Conservation (phyloP, 2,113 vertebrate species). For the Eubucco bourcierii region DNA sequence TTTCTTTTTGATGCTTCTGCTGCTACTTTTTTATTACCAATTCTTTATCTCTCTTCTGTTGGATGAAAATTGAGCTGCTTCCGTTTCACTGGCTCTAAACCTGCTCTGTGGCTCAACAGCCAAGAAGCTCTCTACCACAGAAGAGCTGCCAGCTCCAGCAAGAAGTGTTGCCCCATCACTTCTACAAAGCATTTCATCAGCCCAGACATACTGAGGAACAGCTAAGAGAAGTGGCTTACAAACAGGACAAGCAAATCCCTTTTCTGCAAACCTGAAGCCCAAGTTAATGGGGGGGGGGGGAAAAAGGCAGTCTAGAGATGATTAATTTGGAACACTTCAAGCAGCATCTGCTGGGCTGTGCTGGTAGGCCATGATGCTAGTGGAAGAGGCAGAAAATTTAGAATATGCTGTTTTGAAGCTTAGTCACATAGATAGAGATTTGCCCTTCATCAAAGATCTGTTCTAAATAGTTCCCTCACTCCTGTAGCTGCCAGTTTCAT, state of each 20-base stretch:
- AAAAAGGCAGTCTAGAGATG: not conserved
- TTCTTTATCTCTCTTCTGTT: not conserved
- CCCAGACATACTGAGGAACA: not conserved
- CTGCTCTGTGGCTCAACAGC: not conserved
- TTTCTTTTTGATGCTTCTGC: slow-evolving; percentile 16
- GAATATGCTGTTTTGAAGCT: not conserved
- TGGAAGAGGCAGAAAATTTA: not conserved
- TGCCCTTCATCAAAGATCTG: not conserved
- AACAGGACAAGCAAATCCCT: not conserved
- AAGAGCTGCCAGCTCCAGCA: not conserved
- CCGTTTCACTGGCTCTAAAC: not conserved
- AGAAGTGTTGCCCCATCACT: not conserved
- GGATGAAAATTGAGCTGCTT: slow-evolving; percentile 6
- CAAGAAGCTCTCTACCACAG: not conserved
- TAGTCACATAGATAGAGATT: not conserved
- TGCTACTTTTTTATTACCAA: not conserved
- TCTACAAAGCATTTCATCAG: not conserved
- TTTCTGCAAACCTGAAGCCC: not conserved
- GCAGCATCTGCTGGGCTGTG: not conserved
- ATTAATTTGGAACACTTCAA: not conserved
- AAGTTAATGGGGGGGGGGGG: not conserved
- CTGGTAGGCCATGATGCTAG: not conserved
- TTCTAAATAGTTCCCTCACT: not conserved
- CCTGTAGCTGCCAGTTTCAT: not conserved
- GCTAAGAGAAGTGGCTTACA: not conserved